phyloP scores from a whole-genome alignment of 2,797 vertebrate species.

The Mareca penelope region DNA sequence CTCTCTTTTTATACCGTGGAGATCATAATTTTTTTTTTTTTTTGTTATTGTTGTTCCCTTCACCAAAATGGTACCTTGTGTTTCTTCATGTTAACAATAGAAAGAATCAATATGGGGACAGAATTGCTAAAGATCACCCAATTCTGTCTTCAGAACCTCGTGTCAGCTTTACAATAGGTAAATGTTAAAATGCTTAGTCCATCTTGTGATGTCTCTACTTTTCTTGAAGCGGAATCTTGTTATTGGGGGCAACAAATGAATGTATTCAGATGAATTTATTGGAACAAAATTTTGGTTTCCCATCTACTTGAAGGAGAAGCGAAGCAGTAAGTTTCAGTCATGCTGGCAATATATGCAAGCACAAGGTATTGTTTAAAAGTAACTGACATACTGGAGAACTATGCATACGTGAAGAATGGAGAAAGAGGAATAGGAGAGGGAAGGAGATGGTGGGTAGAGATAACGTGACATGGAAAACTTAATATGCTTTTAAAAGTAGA shows the following conservation, averaged over 20 bases:
- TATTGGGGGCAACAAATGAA: not conserved
- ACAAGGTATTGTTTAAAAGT: not conserved
- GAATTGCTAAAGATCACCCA: not conserved
- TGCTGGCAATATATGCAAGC: not conserved
- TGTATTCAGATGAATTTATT: not conserved
- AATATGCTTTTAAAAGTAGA: not conserved
- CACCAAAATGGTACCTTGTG: not conserved
- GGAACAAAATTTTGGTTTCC: not conserved
- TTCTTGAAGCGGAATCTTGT: not conserved
- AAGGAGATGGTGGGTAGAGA: not conserved
- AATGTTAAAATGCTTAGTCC: not conserved
- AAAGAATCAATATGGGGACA: not conserved
- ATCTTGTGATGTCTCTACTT: not conserved
- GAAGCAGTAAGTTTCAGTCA: not conserved
- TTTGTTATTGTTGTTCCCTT: not conserved
- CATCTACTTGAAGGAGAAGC: not conserved
- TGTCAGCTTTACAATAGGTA: not conserved
- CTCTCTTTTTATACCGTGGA: not conserved
- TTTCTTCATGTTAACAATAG: not conserved
- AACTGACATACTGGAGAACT: not conserved
- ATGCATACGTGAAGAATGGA: fast-evolving
- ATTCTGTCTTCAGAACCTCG: not conserved
- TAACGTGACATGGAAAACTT: not conserved
- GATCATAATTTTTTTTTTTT: no score
- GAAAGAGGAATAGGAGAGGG: not conserved